Base-by-base conservation (phyloP, 2,113 vertebrate genomes). In the Romanogobio albipinnatus region DNA sequence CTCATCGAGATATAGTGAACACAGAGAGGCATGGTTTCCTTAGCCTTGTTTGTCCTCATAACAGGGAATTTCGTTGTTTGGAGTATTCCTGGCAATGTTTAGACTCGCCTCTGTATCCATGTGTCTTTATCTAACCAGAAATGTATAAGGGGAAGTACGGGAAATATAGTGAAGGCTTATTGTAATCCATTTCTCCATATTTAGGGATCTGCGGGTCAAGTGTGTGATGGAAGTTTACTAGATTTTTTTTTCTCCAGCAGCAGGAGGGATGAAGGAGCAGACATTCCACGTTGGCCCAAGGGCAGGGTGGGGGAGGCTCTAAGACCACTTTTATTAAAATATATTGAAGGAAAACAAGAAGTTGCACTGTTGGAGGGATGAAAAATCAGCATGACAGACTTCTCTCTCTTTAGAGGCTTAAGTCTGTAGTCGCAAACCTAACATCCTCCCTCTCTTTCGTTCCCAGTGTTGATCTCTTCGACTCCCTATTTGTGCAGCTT, bases 311-410 rank as follows among this genome's bases (percentile, higher is more conserved):
- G 85, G 85, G 64, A 82, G 62, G 45, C 71, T 76, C 90, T 94
- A 95, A 95, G 92, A 92, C 93, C 92, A 87, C 92, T 95, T 95
- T 95, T 95, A 95, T 94, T 94, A 94, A 94, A 94, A 93, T 82
- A 93, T 91, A 92, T 88, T 91, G 91, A 93, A 90, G 88, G 90
- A 91, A 91, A 93, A 93, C 86, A 92, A 89, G 84, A 88, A 87
- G 61, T 82, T 85, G 71, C 66, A 22, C 83, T 83, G 83, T 85
- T 51, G 83, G 80, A 84, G 66, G 85, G 81, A 66, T 61, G 89
- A 85, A 83, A 88, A 91, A 91, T 88, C 89, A 85, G 88, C 89
- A 87, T 89, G 91, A 91, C 85, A 39, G 80, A 76, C 83, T 84
- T 80, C 76, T 75, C 71, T 84, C 64, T 84, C 64, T 85, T 68